phyloP scores from a whole-genome alignment of 2,113 vertebrate genomes.

The Sapayoa aenigma region DNA sequence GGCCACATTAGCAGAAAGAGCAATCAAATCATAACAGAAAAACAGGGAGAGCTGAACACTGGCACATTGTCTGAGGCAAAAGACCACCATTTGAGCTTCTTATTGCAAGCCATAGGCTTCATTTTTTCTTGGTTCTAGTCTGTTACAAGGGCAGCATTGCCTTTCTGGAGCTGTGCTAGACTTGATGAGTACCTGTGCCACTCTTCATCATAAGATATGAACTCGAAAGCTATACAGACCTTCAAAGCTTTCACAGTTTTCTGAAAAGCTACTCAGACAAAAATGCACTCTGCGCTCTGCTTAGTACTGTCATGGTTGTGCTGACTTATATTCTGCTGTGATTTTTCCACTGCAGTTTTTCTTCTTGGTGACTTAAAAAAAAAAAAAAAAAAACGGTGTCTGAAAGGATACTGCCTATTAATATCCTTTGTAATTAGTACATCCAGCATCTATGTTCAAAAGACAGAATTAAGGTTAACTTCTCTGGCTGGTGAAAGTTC shows the following conservation, averaged over 20 bases:
- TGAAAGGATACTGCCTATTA: background rate
- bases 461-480: background rate
- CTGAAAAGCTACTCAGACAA: background rate
- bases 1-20: background rate
- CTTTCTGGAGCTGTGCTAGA: background rate
- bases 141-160: background rate
- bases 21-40: background rate
- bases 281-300: background rate
- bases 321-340: background rate
- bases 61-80: background rate
- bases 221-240: background rate
- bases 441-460: background rate
- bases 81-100: background rate
- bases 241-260: background rate
- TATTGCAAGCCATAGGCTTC: background rate
- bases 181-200: background rate
- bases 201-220: background rate
- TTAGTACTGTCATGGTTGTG: background rate
- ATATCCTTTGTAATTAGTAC: background rate
- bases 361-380: background rate
- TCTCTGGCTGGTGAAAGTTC: background rate
- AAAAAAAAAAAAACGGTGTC: background rate
- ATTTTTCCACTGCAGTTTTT: background rate
- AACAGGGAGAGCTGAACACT: accelerated
- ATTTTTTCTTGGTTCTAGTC: background rate